Evolutionary conservation across 2,113 vertebrate species (phyloP).

Genomic region (Stomatorhinus ivindoensis): DNA sequence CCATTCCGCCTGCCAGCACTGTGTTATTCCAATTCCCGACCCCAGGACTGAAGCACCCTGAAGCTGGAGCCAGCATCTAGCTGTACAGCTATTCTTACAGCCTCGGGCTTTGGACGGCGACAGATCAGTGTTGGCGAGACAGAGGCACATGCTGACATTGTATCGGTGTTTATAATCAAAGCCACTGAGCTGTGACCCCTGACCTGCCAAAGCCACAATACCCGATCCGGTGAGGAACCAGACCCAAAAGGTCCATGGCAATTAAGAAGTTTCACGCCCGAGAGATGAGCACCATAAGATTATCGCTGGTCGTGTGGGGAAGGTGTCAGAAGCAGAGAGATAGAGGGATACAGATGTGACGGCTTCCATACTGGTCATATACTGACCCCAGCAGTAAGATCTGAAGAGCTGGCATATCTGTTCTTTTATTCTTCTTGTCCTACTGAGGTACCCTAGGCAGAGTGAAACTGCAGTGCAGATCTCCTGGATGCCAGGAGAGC

Average conservation of each 20-base stretch:
- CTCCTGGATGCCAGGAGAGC: background rate
- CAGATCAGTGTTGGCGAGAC: background rate
- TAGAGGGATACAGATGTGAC: background rate
- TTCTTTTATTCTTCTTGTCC: background rate
- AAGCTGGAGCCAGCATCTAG: background rate
- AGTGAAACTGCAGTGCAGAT: background rate
- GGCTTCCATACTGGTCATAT: background rate
- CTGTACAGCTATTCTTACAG: background rate
- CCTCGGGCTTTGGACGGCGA: background rate
- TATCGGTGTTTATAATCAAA: constrained; percentile 7
- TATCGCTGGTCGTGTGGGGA: background rate
- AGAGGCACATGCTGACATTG: background rate
- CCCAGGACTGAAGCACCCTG: background rate
- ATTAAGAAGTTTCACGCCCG: background rate
- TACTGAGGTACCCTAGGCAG: background rate
- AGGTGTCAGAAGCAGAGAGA: background rate
- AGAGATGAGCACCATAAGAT: background rate
- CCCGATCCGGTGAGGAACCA: background rate
- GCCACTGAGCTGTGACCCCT: background rate
- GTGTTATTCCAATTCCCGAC: background rate
- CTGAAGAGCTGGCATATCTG: too few species aligned
- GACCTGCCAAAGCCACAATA: background rate
- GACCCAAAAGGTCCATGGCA: background rate
- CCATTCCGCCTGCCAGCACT: background rate
- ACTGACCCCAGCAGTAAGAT: background rate